Evolutionary conservation across 2,888 invertebrate species (phyloP).

Genomic region (Mechanitis messenoides): DNA sequence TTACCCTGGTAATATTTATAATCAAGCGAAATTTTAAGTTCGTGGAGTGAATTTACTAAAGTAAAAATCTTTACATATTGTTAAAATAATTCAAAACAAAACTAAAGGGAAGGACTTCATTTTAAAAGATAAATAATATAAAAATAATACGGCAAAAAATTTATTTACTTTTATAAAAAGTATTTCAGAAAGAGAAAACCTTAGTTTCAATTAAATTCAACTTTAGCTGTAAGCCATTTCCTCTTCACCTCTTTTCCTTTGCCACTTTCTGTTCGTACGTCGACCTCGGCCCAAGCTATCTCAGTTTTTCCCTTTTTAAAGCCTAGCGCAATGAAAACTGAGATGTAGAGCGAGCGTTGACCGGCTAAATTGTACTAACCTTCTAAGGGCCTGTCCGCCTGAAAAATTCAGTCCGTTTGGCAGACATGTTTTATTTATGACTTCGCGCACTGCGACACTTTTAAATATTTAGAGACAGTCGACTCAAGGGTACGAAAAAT

Average conservation of each 20-base stretch:
- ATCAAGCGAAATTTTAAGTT: constrained; percentile 63
- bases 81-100: constrained; percentile 55
- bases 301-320: constrained; percentile 25
- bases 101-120: constrained; percentile 20
- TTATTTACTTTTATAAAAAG: background rate
- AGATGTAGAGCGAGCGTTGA: constrained; percentile 28
- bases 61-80: constrained; percentile 45
- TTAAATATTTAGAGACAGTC: constrained; percentile 61
- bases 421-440: constrained; percentile 64
- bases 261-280: constrained; percentile 18
- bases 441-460: constrained; percentile 59
- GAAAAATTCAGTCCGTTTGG: constrained; percentile 61
- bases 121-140: background rate
- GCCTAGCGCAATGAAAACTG: constrained; percentile 20
- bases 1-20: constrained; percentile 52
- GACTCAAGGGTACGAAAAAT: constrained; percentile 9
- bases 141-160: background rate
- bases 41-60: constrained; percentile 54
- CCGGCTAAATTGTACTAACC: constrained; percentile 25
- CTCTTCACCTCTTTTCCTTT: constrained; percentile 13
- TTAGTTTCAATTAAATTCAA: constrained; percentile 12
- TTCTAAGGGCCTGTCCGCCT: constrained; percentile 40
- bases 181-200: background rate
- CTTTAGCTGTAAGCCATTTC: constrained; percentile 8
- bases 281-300: constrained; percentile 22